A percentile compares a stretch with the other conserved stretches of the same genome.
phyloP scores from a whole-genome alignment of 1,140 invertebrate genomes.

The Cotesia chilonis region DNA sequence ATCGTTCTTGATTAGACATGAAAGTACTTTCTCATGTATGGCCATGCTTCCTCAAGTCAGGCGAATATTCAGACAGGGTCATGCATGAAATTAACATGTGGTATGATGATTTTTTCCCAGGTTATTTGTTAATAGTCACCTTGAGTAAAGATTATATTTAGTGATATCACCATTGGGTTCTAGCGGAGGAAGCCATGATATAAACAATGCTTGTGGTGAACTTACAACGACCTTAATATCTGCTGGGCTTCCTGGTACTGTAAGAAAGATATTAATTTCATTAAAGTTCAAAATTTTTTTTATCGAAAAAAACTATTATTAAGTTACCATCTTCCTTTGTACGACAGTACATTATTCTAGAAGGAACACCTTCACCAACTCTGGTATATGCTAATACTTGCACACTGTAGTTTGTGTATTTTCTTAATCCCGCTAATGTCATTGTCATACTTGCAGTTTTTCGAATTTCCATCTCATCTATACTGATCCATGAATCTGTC shows the following conservation, averaged over 20 bases:
- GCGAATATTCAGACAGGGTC: no score
- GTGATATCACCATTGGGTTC: conserved; percentile 82
- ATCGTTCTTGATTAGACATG: no score
- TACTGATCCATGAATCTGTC: conserved; percentile 68
- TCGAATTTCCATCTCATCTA: conserved; percentile 72
- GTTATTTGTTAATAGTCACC: conserved; percentile 52
- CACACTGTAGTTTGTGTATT: conserved; percentile 87
- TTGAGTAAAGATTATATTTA: conserved; percentile 82
- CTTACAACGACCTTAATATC: conserved; percentile 84
- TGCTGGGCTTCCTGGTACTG: conserved; percentile 81
- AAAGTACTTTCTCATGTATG: no score
- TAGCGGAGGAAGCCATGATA: conserved; percentile 81
- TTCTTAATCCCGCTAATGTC: conserved; percentile 74
- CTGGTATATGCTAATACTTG: conserved; percentile 84
- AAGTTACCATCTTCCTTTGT: conserved; percentile 83
- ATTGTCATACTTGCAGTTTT: conserved; percentile 76
- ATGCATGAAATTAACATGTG: no score
- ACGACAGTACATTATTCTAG: conserved; percentile 76
- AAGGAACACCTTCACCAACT: conserved; percentile 80
- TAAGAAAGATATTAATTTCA: conserved; percentile 41
- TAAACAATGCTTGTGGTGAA: conserved; percentile 76
- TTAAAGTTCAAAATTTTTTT: conserved; percentile 18
- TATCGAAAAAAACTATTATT: neutral
- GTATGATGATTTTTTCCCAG: neutral
- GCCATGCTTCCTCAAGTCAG: no score